These are phyloP conservation scores for Vanessa atalanta DNA, from an alignment of 1,140 invertebrate genomes.

Conservation along the genomic window DNA sequence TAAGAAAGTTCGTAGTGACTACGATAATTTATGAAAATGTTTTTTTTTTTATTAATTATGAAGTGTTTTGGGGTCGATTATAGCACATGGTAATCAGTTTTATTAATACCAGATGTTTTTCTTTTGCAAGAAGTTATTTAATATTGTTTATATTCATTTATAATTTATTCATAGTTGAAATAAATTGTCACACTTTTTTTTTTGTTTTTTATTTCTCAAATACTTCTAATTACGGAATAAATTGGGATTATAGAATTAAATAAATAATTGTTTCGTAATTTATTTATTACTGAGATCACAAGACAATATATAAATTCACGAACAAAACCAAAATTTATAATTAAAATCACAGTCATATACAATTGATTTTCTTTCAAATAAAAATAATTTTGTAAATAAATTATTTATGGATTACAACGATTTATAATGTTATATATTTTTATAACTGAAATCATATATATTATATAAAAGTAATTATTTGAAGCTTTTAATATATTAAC, in stretches of 20 bases:
- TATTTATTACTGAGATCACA: slow-evolving; percentile 77
- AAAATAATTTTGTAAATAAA: background rate
- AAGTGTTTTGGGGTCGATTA: background rate
- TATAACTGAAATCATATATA: too few relatives aligned
- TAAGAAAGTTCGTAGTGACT: background rate
- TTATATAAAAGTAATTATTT: background rate
- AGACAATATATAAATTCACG: slow-evolving; percentile 53
- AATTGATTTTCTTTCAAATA: slow-evolving; percentile 17
- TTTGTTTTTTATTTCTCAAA: slow-evolving; percentile 26
- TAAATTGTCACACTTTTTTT: slow-evolving; percentile 41
- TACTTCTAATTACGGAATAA: slow-evolving; percentile 1
- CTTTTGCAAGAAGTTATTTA: slow-evolving; percentile 48
- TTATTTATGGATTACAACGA: too few relatives aligned
- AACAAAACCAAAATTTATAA: slow-evolving; percentile 16
- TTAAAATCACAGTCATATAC: slow-evolving; percentile 27
- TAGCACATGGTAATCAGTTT: slow-evolving; percentile 14
- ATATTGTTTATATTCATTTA: slow-evolving; percentile 55
- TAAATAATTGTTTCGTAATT: slow-evolving; percentile 55
- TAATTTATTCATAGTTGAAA: slow-evolving; percentile 49
- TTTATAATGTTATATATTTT: too few relatives aligned
- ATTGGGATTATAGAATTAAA: slow-evolving; percentile 31
- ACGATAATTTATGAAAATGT: background rate
- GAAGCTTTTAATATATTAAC: background rate
- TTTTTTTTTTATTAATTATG: background rate
- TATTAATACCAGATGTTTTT: slow-evolving; percentile 20